Conservation (phyloP, 2,888 invertebrate genomes). For the Amblyjoppa proteus region DNA sequence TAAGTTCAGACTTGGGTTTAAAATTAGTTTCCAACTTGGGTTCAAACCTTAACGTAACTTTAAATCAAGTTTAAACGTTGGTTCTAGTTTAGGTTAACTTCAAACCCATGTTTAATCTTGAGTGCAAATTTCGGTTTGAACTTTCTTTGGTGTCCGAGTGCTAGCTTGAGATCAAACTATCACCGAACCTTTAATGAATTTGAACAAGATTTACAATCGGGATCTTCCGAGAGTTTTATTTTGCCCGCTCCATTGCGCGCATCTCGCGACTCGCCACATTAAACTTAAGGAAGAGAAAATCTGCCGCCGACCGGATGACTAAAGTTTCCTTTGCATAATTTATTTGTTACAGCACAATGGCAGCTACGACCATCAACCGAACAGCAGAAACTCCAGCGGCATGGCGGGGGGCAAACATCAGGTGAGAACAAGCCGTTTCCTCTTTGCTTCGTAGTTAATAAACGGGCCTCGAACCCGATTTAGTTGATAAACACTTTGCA, state of each 20-base stretch:
- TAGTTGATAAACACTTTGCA: constrained; percentile 28
- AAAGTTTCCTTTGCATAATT: constrained; percentile 21
- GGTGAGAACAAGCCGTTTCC: constrained; percentile 67
- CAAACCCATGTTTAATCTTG: too few species aligned
- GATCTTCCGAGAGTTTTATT: not conserved
- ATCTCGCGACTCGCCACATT: constrained; percentile 17
- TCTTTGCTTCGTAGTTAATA: not conserved
- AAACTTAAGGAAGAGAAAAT: not conserved
- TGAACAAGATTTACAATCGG: too few species aligned
- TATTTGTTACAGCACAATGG: constrained; percentile 83
- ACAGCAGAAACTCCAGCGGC: constrained; percentile 75
- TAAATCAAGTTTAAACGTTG: too few species aligned
- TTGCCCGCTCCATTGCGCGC: constrained; percentile 20
- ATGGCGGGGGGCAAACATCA: constrained; percentile 77
- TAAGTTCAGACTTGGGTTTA: too few species aligned
- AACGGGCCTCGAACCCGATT: constrained; percentile 20
- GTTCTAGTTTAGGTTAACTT: too few species aligned
- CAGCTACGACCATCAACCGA: constrained; percentile 80
- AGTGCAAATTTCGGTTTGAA: too few species aligned
- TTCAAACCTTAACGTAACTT: too few species aligned
- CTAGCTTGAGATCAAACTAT: not conserved
- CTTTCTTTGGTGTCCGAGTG: too few species aligned
- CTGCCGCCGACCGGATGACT: not conserved
- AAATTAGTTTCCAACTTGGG: too few species aligned
- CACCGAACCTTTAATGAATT: too few species aligned